Base-by-base conservation (phyloP, 2,888 invertebrate genomes). In the Automeris io region DNA sequence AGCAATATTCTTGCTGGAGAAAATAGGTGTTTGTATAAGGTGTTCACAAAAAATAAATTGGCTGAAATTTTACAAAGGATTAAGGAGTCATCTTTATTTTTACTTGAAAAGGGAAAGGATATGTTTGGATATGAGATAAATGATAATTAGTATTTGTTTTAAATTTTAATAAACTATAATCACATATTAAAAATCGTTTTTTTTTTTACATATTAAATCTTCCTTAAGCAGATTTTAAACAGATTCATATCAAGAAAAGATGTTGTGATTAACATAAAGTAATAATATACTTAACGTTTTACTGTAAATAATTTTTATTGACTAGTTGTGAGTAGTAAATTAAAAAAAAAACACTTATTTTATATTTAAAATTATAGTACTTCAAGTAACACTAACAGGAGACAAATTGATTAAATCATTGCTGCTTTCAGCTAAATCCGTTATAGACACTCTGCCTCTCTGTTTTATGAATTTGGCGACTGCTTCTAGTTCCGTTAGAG, bases 381-480 rank as follows among this genome's bases (percentile, higher is more conserved):
- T 41, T 44, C 65, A 79, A 45, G 57, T 46, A 16, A 77, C 71
- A 25, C 65, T 46, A 5, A 87, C 79, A 26, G 93, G 91, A 52
- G 88, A 91, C 42, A 99, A 87, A 70, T 93, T 95, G 47, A 99
- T 97, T 33, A 99, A 87, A 47, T 92, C 91, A 79, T 98, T 98
- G 63, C 98, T 98, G 65, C 94, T 93, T 71, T 99, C 97, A 0
- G 95, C 98, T 45, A 99, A 81, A 57, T 99, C 99, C 1, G 92
- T 81, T 34, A 99, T 96, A 0, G 97, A 96, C 1, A 99, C 95
- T 43, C 99, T 88, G 0, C 99, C 99, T 35, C 98, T 90, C 68
- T 98, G 98, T 57, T 90, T 93, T 11, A 99, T 96, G 70, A 98
- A 99, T 69, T 96, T 97, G 0, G 98, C 98, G 1, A 99, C 97